Percentiles rank a stretch among this genome's conserved stretches.
These are phyloP conservation scores for Aproaerema taeniolella DNA, from an alignment of 2,888 invertebrate genomes.

Conservation along the genomic window DNA sequence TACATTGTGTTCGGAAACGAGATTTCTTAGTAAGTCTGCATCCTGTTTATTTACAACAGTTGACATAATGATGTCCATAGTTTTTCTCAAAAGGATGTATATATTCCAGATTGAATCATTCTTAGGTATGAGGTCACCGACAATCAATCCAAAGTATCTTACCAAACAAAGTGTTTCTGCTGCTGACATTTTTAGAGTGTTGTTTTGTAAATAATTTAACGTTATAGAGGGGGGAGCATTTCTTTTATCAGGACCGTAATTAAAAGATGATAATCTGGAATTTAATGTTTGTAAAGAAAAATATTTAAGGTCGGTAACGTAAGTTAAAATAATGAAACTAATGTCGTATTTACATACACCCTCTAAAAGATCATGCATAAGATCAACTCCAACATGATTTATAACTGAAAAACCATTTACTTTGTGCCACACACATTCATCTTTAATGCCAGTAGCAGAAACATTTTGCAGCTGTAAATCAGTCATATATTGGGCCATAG, in stretches of 20 bases:
- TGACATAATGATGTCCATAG: conserved; percentile 7
- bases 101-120: conserved; percentile 10
- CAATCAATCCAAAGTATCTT: conserved; percentile 13
- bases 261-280: neutral
- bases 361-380: conserved; percentile 19
- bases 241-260: conserved; percentile 4
- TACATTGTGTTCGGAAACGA: conserved; percentile 9
- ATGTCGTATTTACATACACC: conserved; percentile 17
- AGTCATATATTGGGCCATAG: conserved; percentile 2
- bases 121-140: conserved; percentile 11
- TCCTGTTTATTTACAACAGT: neutral
- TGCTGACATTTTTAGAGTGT: conserved; percentile 8
- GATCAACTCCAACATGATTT: conserved; percentile 18
- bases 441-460: conserved; percentile 18
- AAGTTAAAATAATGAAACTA: conserved; percentile 7
- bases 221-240: neutral
- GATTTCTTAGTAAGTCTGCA: conserved; percentile 4
- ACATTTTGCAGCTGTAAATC: conserved; percentile 2
- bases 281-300: conserved; percentile 2
- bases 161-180: conserved; percentile 15
- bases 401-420: conserved; percentile 18
- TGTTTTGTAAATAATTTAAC: neutral
- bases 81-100: conserved; percentile 7
- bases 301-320: conserved; percentile 1
- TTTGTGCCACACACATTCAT: conserved; percentile 16